Conservation (phyloP, 2,113 vertebrate species). For the Falco punctatus region DNA sequence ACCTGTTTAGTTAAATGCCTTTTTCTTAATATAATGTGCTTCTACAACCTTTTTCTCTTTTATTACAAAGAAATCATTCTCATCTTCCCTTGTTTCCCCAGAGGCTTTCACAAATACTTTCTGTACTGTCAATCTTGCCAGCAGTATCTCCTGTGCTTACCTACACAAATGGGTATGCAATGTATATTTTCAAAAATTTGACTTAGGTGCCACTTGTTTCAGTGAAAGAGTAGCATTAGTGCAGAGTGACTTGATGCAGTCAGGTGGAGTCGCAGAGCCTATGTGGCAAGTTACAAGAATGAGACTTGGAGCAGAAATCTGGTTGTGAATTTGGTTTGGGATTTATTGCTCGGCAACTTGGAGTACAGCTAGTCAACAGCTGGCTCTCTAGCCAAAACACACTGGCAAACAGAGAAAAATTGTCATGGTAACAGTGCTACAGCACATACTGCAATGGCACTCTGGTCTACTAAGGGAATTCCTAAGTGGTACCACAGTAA, state of each 20-base stretch:
- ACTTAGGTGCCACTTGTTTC: background rate
- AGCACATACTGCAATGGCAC: background rate
- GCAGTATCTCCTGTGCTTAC: background rate
- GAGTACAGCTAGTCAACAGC: slow-evolving; percentile 41
- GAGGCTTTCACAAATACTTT: background rate
- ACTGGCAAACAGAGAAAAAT: slow-evolving; percentile 46
- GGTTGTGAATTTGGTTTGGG: slow-evolving; percentile 49
- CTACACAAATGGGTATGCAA: background rate
- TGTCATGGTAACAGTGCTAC: slow-evolving; percentile 44
- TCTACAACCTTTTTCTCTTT: background rate
- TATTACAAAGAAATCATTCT: background rate
- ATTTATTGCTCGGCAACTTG: slow-evolving; percentile 68
- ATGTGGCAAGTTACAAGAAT: background rate
- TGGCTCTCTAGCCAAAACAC: slow-evolving; percentile 55
- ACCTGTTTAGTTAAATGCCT: background rate
- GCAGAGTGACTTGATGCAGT: background rate
- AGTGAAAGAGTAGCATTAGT: background rate
- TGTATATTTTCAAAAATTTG: accelerated
- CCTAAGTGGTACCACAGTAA: slow-evolving; percentile 28
- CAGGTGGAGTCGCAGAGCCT: background rate
- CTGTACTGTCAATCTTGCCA: background rate
- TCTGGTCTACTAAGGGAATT: slow-evolving; percentile 27
- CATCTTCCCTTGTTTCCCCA: background rate
- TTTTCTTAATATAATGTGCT: background rate
- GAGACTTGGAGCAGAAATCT: slow-evolving; percentile 41